These are phyloP conservation scores for Pammene aurita DNA, from an alignment of 2,888 invertebrate genomes.

Conservation along the genomic window DNA sequence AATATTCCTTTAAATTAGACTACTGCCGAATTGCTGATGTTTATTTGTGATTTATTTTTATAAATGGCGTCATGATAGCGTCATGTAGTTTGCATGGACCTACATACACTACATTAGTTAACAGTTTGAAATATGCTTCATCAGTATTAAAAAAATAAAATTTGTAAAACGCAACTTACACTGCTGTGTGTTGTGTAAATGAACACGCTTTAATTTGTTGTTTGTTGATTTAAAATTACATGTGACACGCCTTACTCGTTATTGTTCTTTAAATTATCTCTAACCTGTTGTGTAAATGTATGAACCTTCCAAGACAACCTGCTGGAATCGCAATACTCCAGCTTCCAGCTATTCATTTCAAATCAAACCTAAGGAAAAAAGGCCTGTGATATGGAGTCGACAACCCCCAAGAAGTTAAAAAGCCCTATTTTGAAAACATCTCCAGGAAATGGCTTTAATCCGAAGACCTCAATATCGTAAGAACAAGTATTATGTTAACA, in stretches of 20 bases:
- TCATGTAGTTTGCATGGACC: background rate
- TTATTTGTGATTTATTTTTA: no score
- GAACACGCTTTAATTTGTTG: conserved; percentile 10
- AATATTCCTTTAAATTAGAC: no score
- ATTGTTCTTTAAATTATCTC: background rate
- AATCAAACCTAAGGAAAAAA: background rate
- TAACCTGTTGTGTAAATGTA: background rate
- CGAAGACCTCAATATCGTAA: conserved; percentile 74
- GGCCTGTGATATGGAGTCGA: conserved; percentile 54
- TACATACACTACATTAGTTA: background rate
- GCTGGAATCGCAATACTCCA: background rate
- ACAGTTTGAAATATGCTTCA: conserved; percentile 5
- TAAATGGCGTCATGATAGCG: background rate
- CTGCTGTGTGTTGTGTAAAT: background rate
- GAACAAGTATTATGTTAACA: conserved; percentile 46
- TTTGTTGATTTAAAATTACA: background rate
- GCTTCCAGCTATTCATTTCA: background rate
- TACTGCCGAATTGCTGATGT: no score
- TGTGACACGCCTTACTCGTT: background rate
- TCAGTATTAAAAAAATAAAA: background rate
- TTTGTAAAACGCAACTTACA: conserved; percentile 23
- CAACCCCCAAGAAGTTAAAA: conserved; percentile 61
- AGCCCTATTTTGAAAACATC: conserved; percentile 52
- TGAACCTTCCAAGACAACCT: conserved; percentile 6
- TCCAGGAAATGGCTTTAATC: conserved; percentile 51